Evolutionary conservation across 2,113 vertebrate genomes (phyloP).

Genomic region (Pheucticus melanocephalus): DNA sequence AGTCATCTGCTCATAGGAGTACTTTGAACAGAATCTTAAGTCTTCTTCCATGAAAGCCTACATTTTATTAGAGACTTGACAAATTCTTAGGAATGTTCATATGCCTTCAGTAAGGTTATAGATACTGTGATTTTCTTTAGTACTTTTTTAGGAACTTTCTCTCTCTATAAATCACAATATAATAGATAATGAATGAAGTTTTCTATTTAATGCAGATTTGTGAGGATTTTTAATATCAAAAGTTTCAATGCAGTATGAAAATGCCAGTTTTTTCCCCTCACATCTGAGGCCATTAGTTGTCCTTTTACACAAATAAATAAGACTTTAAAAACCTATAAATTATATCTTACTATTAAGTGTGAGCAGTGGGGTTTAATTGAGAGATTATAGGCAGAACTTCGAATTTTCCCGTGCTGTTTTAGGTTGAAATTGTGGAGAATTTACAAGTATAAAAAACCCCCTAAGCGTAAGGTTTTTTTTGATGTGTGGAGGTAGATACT

Average conservation of each 20-base stretch:
- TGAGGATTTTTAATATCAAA: neutral
- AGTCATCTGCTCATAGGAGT: neutral
- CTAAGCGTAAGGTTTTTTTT: neutral
- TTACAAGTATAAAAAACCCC: neutral
- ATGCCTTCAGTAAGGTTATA: neutral
- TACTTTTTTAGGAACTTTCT: neutral
- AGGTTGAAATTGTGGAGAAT: neutral
- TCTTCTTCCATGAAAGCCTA: neutral
- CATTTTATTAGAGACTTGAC: neutral
- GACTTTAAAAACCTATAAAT: neutral
- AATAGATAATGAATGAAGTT: neutral
- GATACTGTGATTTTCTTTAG: neutral
- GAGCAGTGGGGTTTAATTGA: neutral
- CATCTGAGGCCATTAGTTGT: neutral
- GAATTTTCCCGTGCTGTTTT: neutral
- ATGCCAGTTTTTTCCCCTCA: accelerated
- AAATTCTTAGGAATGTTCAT: neutral
- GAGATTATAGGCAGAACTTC: neutral
- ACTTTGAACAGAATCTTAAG: neutral
- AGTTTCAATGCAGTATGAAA: neutral
- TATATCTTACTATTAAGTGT: neutral
- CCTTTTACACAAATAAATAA: neutral
- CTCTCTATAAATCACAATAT: neutral
- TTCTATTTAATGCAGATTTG: neutral
- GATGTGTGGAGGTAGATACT: neutral